Conservation (phyloP, 2,888 invertebrate genomes). For the Argyresthia goedartella region DNA sequence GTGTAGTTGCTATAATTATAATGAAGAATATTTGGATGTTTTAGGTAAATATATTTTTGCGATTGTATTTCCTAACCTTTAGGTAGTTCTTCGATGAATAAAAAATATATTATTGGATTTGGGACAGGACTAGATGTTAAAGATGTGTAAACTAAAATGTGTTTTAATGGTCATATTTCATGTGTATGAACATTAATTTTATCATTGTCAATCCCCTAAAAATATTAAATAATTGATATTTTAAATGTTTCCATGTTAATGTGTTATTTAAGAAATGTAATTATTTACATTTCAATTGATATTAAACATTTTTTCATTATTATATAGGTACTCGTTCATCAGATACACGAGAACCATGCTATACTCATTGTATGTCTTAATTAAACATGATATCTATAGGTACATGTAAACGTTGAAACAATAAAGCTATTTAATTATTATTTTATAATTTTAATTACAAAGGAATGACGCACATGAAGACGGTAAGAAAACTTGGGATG, state of each 20-base stretch:
- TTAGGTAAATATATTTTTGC: constrained; percentile 47
- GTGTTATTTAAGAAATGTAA: constrained; percentile 24
- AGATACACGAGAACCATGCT: background rate
- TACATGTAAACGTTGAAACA: too few relatives aligned
- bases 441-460: background rate
- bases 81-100: constrained; percentile 21
- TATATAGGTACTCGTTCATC: background rate
- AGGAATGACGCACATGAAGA: too few relatives aligned
- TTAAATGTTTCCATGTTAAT: too few relatives aligned
- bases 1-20: constrained; percentile 43
- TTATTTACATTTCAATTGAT: constrained; percentile 30
- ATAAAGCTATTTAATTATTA: background rate
- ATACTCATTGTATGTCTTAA: too few relatives aligned
- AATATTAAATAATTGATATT: too few relatives aligned
- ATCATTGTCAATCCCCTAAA: constrained; percentile 40
- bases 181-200: constrained; percentile 29
- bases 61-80: constrained; percentile 28
- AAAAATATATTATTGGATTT: constrained; percentile 20
- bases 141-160: constrained; percentile 12
- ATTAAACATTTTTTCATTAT: constrained; percentile 28
- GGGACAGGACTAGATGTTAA: constrained; percentile 34
- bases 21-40: constrained; percentile 40
- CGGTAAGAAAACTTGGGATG: background rate
- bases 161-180: background rate
- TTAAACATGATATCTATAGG: too few relatives aligned